Base-by-base conservation (phyloP, 2,797 vertebrate species). In the Hemibagrus guttatus region DNA sequence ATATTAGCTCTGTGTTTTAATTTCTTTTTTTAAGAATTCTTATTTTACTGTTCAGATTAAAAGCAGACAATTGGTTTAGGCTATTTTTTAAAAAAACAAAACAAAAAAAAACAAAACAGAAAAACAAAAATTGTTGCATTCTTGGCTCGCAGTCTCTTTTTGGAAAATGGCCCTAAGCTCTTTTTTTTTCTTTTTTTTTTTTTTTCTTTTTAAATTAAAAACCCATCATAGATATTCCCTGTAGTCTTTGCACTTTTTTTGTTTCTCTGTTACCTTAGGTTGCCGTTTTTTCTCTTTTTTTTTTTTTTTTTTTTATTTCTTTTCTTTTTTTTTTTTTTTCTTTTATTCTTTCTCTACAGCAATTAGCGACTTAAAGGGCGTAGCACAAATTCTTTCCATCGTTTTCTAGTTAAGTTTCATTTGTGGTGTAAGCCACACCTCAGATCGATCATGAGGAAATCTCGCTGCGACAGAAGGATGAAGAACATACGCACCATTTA, bases 1-100 rank as follows among this genome's bases (percentile, higher is more conserved):
- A 93, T 90, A 93, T 94, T 94, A 88, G 87, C 58, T 87, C 89
- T 87, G 89, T 92, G 92, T 95, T 95, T 95, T 93, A 93, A 93
- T 88, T 90, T 94, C 93, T 93, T 88, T 91, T 90, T 89, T 89
- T 81, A 88, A 87, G 85, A 84, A 89, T n/a, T 93, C 92, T 95
- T 94, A 92, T 95, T 95, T 96, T 93, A 94, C 93, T 90, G 91
- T 93, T 88, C 64, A 87, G 83, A 63, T 85, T 74, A 28, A 84
- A 71, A 61, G 66, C 35, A 74, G 83, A 88, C 87, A 89, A 88
- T 93, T 90, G 89, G 89, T 91, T 71, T 71, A 87, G 90, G 87
- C 90, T 93, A 87, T 94, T 95, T 95, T 95, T 94, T 93, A 81
- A 89, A 91, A 89, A 80, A 74, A 59, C 83, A 63, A 81, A 85